Evolutionary conservation across 2,113 vertebrate genomes (phyloP).

Genomic region (Rhizomys pruinosus): DNA sequence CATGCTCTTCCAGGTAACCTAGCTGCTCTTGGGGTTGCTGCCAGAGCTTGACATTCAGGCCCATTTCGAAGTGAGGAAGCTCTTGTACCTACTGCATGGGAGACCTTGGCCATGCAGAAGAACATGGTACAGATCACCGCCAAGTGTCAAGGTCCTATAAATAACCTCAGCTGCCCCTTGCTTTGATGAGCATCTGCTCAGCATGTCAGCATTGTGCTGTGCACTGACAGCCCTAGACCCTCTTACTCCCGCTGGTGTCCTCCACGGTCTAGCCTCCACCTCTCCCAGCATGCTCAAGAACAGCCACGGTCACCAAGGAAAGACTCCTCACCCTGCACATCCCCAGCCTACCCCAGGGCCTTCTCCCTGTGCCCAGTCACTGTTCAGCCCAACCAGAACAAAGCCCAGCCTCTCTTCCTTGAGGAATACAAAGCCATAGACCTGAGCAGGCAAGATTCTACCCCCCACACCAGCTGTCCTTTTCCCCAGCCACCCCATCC

Average conservation of each 20-base stretch:
- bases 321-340: neutral
- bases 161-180: slow-evolving; percentile 4
- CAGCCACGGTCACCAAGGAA: neutral
- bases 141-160: neutral
- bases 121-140: neutral
- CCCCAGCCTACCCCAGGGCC: neutral
- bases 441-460: slow-evolving; percentile 21
- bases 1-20: neutral
- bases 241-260: neutral
- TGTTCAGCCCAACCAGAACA: neutral
- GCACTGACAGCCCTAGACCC: neutral
- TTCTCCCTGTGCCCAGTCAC: neutral
- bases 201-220: neutral
- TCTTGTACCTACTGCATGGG: fast-evolving
- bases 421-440: neutral
- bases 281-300: neutral
- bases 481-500: slow-evolving; percentile 20
- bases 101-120: neutral
- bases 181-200: neutral
- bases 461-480: slow-evolving; percentile 70
- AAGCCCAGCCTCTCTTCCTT: neutral
- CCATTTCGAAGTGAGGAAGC: neutral
- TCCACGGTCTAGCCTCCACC: neutral
- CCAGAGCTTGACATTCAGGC: neutral
- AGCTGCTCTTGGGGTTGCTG: neutral